Evolutionary conservation across 1,140 invertebrate genomes (phyloP), one percentile per base, ranked within the genome.

Genomic region (Drosophila busckii): DNA sequence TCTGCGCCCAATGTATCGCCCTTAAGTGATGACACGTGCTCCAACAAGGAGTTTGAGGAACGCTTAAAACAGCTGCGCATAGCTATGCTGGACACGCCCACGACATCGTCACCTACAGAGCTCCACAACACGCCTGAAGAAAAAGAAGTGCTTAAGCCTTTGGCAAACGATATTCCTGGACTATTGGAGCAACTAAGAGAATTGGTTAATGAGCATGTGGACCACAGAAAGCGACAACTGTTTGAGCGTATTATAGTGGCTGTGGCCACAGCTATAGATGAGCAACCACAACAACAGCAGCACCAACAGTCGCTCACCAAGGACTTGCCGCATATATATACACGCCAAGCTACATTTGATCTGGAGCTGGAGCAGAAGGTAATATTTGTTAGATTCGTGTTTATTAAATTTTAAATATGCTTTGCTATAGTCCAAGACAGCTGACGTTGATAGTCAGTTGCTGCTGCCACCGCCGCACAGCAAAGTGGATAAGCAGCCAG

Each of bases 311-410:
- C 3, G n/a, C n/a, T n/a, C 0, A 4, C 16, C 7, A 29, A 12
- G 7, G 48, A 52, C 0, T 28, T 52, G 6, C 41, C 54, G 0
- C 48, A 40, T 4, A 13, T 10, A 0, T 73, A 73, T 31, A 73
- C 50, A 4, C 58, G 73, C 1, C 73, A 80, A 29, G 73, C 31
- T 5, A 80, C 73, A 13, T 80, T 80, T 7, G 73, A 80, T 23
- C 26, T 80, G 1, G 73, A 78, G 22, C 49, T 80, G 0, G 55
- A 78, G n/a, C 19, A 15, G 5, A 37, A 46, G n/a, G 63, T 66
- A 31, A 26, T 32, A 5, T 2, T 16, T n/a, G 1, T 12, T 23
- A 15, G 6, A 2, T 7, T 17, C 2, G 4, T 44, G 9, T 1
- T 25, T 22, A 2, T 2, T 6, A 6, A 3, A 44, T n/a, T n/a